phyloP scores from a whole-genome alignment of 2,888 invertebrate genomes.

The Drosophila ezoana region DNA sequence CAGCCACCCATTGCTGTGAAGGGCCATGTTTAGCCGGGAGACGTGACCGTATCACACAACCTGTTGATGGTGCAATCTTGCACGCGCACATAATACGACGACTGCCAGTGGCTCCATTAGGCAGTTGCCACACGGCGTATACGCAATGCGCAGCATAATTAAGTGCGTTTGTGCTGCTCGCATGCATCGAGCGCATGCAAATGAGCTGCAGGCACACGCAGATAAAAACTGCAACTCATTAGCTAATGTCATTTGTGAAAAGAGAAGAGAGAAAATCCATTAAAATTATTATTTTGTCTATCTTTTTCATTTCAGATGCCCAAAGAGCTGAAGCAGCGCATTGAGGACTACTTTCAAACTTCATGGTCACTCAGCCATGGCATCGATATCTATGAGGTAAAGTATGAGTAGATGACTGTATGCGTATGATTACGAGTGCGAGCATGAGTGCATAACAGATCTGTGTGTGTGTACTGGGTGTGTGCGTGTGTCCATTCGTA shows the following conservation, averaged over 20 bases:
- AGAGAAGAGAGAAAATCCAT: neutral
- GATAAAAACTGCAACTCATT: conserved; percentile 15
- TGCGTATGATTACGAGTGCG: conserved; percentile 13
- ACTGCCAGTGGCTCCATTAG: conserved; percentile 53
- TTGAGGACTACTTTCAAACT: conserved; percentile 99
- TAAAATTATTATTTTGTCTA: conserved; percentile 32
- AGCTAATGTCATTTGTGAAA: conserved; percentile 3
- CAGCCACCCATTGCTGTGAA: neutral
- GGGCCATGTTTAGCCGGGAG: conserved; percentile 13
- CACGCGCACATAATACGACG: conserved; percentile 13
- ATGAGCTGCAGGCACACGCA: conserved; percentile 26
- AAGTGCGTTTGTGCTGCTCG: conserved; percentile 67
- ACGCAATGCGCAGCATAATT: conserved; percentile 53
- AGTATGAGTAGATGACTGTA: conserved; percentile 45
- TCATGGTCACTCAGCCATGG: conserved; percentile 99
- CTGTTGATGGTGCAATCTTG: conserved; percentile 57
- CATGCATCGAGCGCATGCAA: conserved; percentile 50
- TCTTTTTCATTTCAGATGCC: conserved; percentile 88
- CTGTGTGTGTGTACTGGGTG: neutral
- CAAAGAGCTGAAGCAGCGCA: conserved; percentile 96
- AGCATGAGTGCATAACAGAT: conserved; percentile 11
- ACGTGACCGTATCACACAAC: conserved; percentile 54
- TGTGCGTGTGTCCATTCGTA: conserved; percentile 21
- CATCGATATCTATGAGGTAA: conserved; percentile 97
- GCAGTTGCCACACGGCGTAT: conserved; percentile 37